Conservation (phyloP, 1,140 invertebrate species). For the Lepidurus arcticus region DNA sequence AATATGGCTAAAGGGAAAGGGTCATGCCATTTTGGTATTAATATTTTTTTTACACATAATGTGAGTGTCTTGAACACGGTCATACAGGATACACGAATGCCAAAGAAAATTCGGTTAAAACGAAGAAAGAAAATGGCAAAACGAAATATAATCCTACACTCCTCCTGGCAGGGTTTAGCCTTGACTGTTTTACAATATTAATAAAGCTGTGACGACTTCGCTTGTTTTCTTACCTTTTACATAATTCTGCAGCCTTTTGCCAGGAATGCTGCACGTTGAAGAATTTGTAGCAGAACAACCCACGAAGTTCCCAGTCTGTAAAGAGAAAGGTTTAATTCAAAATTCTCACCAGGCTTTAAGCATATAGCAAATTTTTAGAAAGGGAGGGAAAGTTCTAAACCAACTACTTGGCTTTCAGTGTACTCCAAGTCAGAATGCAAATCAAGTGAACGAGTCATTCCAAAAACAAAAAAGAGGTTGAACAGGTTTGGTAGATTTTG, state of each 20-base stretch:
- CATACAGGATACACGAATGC: too few species aligned
- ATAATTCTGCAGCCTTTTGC: slow-evolving; percentile 89
- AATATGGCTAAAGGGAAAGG: too few species aligned
- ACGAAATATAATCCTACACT: too few species aligned
- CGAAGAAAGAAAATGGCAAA: too few species aligned
- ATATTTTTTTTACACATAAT: too few species aligned
- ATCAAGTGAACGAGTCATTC: neutral
- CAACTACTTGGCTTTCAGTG: neutral
- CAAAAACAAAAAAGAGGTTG: neutral
- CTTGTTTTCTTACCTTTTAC: slow-evolving; percentile 67
- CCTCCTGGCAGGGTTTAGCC: too few species aligned
- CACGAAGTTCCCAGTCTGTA: slow-evolving; percentile 85
- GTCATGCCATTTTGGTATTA: too few species aligned
- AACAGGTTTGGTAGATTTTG: slow-evolving; percentile 2
- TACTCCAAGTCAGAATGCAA: neutral
- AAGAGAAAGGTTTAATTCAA: neutral
- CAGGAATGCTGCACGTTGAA: slow-evolving; percentile 93
- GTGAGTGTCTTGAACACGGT: too few species aligned
- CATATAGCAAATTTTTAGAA: neutral
- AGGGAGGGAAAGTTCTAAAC: neutral
- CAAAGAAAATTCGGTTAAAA: too few species aligned
- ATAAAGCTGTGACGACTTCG: too few species aligned
- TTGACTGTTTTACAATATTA: too few species aligned
- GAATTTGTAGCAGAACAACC: slow-evolving; percentile 89
- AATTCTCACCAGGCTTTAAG: neutral